Evolutionary conservation across 1,140 invertebrate genomes (phyloP).

Genomic region (Paracyclopina nana): DNA sequence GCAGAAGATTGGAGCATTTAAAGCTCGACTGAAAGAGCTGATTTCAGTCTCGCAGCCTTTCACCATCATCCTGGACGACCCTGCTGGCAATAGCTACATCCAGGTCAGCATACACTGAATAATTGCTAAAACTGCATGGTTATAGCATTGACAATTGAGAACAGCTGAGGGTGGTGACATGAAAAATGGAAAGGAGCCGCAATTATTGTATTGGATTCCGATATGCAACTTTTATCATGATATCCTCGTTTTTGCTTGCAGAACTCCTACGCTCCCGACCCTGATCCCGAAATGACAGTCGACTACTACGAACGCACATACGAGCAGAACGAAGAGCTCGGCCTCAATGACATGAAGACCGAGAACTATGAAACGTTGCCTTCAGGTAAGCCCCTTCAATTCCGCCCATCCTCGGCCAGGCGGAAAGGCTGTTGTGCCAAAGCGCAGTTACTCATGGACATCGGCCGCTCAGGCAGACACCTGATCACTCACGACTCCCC

Average conservation of each 20-base stretch:
- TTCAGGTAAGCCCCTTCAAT: not conserved
- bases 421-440: too few species aligned
- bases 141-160: too few species aligned
- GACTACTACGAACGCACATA: conserved; percentile 57
- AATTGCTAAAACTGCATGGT: not conserved
- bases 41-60: conserved; percentile 38
- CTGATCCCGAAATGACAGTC: conserved; percentile 49
- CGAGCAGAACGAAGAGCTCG: conserved; percentile 88
- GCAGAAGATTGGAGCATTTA: conserved; percentile 40
- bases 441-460: not conserved
- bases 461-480: not conserved
- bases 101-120: conserved; percentile 37
- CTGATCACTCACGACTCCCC: too few species aligned
- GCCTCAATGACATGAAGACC: conserved; percentile 90
- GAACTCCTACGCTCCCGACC: conserved; percentile 49
- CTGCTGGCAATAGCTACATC: conserved; percentile 89
- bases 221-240: conserved; percentile 3
- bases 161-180: not conserved
- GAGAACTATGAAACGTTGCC: conserved; percentile 41
- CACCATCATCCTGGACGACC: conserved; percentile 77
- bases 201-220: not conserved
- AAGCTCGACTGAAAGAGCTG: conserved; percentile 45
- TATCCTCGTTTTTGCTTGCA: conserved; percentile 26
- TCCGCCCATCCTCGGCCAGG: too few species aligned
- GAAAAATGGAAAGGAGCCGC: not conserved